Conservation (phyloP, 1,140 invertebrate species). For the Drosophila pachea region DNA sequence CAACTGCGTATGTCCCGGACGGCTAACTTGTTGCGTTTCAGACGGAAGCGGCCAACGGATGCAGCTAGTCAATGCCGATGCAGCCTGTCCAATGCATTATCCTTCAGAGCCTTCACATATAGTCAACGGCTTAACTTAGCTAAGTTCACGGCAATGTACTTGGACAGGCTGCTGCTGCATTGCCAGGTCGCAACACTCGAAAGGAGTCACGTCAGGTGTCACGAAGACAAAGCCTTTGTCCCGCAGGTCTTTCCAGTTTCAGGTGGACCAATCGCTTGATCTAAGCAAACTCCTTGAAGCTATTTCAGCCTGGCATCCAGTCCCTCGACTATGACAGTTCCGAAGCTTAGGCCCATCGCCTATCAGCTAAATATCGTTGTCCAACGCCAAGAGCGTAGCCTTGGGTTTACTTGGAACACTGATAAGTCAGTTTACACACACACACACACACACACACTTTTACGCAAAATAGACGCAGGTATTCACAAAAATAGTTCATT, state of each 20-base stretch:
- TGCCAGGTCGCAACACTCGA: too few species aligned
- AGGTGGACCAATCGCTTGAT: conserved; percentile 52
- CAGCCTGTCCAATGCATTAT: conserved; percentile 47
- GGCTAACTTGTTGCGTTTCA: conserved; percentile 58
- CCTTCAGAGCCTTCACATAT: conserved; percentile 45
- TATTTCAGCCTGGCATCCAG: conserved; percentile 40
- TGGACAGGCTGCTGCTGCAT: too few species aligned
- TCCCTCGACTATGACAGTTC: conserved; percentile 42
- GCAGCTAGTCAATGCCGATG: conserved; percentile 39
- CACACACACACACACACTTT: too few species aligned
- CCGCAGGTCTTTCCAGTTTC: conserved; percentile 44
- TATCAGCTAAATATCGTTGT: conserved; percentile 30
- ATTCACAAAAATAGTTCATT: not conserved
- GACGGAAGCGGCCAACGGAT: conserved; percentile 59
- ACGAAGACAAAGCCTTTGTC: conserved; percentile 44
- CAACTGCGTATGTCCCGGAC: conserved; percentile 57
- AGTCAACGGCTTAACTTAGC: conserved; percentile 28
- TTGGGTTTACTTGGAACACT: conserved; percentile 35
- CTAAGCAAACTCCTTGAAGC: conserved; percentile 37
- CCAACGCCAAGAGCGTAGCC: conserved; percentile 19
- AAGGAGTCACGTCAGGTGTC: conserved; percentile 1
- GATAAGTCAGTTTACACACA: too few species aligned
- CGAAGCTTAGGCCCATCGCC: conserved; percentile 16
- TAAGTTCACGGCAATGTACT: too few species aligned
- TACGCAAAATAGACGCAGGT: not conserved